Base-by-base conservation (phyloP, 2,888 invertebrate genomes). In the Netelia melanura region DNA sequence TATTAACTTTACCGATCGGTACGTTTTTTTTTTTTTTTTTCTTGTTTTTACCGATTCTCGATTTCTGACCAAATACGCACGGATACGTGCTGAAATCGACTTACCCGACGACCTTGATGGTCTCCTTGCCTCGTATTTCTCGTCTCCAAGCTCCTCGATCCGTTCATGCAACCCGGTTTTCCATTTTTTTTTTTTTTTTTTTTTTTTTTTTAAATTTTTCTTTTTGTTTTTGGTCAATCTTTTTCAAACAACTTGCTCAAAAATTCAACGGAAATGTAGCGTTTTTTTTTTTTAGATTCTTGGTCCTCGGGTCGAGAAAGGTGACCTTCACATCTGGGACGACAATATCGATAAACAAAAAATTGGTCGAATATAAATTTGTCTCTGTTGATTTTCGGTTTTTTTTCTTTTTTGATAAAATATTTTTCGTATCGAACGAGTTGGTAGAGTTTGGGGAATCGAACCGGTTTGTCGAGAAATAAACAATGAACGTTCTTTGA, bases 21-120 rank as follows among this genome's bases (percentile, higher is more conserved):
- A 5, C 30, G 2, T 72, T 17, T 58, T 72, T 65, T n/a, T 25
- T 25, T 25, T 25, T 58, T 72, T 65, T 23, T 21, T n/a, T 10
- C 65, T 65, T 56, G 48, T 17, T 17, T 17, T 17, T 17, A 17
- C 17, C 14, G 48, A 11, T 2, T 74, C 67, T 74, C 54, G 65
- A 61, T 67, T n/a, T 67, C 14, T 17, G 56, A 54, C 52, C 44
- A 48, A 23, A 56, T 44, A 21, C 11, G 21, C 30, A 21, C 43
- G 14, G 11, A 11, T 44, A 11, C 44, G 10, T 23, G 67, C 11
- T 67, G 61, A 48, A 75, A 62, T 54, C 25, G 43, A 74, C 61
- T 30, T 38, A 75, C 74, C 21, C 38, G 52, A 62, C 68, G 81
- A 75, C 68, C 74, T 74, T 81, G 44, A 65, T 30, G 64, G n/a